Evolutionary conservation across 2,797 vertebrate species (phyloP).

Genomic region (Periparus ater): DNA sequence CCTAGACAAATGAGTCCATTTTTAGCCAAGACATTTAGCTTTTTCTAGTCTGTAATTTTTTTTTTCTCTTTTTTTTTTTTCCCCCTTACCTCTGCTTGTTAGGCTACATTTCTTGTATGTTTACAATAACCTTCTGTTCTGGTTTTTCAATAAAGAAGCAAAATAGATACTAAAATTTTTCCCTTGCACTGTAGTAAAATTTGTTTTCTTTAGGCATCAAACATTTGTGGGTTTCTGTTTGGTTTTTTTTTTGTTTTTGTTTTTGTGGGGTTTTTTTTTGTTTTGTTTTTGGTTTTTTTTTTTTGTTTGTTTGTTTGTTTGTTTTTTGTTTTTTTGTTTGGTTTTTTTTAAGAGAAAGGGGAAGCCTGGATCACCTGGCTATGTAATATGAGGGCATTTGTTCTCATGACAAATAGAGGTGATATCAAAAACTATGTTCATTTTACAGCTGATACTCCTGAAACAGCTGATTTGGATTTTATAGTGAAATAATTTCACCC

Average conservation of each 20-base stretch:
- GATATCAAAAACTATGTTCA: background rate
- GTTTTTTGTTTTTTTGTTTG: background rate
- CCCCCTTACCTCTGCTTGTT: background rate
- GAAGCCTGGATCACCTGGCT: background rate
- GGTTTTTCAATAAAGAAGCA: background rate
- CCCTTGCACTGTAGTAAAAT: background rate
- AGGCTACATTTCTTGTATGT: background rate
- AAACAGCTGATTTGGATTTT: background rate
- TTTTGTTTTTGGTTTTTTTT: background rate
- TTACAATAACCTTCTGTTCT: background rate
- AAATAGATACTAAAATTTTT: background rate
- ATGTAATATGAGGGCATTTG: background rate
- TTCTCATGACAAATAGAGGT: background rate
- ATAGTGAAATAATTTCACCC: background rate
- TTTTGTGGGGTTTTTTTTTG: background rate
- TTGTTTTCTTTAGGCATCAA: background rate
- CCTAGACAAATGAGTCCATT: conserved; percentile 27
- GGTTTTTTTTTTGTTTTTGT: background rate
- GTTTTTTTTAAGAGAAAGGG: background rate
- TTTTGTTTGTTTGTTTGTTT: too few relatives aligned
- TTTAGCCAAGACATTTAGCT: background rate
- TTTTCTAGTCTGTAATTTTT: background rate
- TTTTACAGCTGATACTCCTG: background rate
- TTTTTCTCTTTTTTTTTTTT: background rate
- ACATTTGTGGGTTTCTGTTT: background rate